These are phyloP conservation scores for Augiades crinisus DNA, from an alignment of 2,888 invertebrate genomes.

Conservation along the genomic window DNA sequence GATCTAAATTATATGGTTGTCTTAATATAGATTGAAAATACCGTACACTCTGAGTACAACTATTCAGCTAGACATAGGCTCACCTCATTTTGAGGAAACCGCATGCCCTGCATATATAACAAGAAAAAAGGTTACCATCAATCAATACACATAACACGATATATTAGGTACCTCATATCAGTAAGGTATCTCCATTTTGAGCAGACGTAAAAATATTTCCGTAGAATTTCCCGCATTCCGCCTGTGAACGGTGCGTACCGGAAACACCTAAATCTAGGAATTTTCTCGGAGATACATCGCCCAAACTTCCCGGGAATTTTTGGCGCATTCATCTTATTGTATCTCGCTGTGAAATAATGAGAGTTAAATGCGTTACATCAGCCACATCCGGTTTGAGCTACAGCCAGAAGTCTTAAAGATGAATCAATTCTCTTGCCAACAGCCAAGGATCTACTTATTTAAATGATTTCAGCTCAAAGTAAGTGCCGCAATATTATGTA, in stretches of 20 bases:
- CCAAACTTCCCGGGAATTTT: conserved; percentile 39
- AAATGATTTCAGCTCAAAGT: too few relatives aligned
- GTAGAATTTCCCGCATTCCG: conserved; percentile 52
- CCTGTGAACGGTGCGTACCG: conserved; percentile 39
- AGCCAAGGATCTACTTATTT: neutral
- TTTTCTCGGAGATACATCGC: conserved; percentile 43
- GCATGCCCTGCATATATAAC: too few relatives aligned
- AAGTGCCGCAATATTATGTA: too few relatives aligned
- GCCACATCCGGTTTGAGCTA: conserved; percentile 48
- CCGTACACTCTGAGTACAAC: too few relatives aligned
- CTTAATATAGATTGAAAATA: too few relatives aligned
- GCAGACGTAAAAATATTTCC: conserved; percentile 44
- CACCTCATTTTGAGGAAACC: too few relatives aligned
- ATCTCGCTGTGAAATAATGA: conserved; percentile 47
- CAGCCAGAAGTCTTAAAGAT: conserved; percentile 36
- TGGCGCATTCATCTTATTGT: conserved; percentile 49
- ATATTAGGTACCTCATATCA: neutral
- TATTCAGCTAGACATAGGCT: too few relatives aligned
- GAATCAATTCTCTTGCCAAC: neutral
- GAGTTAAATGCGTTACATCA: conserved; percentile 58
- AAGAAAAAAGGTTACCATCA: too few relatives aligned
- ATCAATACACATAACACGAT: neutral
- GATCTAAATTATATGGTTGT: too few relatives aligned
- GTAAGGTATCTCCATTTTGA: conserved; percentile 5
- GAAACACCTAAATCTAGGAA: conserved; percentile 52